These are phyloP conservation scores for Heteractis magnifica DNA, from an alignment of 92 coral and sea anemone species.

Conservation along the genomic window DNA sequence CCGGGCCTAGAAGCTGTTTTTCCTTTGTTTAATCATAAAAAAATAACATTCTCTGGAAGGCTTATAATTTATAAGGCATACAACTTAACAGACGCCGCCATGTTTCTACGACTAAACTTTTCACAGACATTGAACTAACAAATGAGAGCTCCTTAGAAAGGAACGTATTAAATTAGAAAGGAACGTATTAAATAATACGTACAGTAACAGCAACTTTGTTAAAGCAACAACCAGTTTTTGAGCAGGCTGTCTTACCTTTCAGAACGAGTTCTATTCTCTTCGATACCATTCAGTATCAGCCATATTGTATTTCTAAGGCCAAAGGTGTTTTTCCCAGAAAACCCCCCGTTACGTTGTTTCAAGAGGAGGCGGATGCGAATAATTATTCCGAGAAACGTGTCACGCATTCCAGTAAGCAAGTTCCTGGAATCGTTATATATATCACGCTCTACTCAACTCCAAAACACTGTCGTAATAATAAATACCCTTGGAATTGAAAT, in stretches of 20 bases:
- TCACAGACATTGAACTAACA: too few species aligned
- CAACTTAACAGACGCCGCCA: too few species aligned
- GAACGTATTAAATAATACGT: too few species aligned
- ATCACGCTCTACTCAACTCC: not conserved
- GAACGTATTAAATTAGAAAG: too few species aligned
- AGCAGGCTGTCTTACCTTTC: not conserved
- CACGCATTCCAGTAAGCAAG: not conserved
- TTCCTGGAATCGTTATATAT: not conserved
- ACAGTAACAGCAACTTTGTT: too few species aligned
- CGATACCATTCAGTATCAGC: not conserved
- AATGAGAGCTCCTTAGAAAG: too few species aligned
- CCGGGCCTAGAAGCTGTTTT: too few species aligned
- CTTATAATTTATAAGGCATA: too few species aligned
- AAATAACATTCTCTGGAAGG: too few species aligned
- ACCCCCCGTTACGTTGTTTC: not conserved
- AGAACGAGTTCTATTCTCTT: not conserved
- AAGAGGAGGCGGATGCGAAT: not conserved
- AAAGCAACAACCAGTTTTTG: not conserved
- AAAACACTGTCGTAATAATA: not conserved
- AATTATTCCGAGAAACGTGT: not conserved
- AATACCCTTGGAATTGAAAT: too few species aligned
- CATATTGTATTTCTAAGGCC: not conserved
- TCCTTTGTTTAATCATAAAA: too few species aligned
- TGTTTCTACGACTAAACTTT: too few species aligned
- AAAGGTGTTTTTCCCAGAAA: not conserved